Evolutionary conservation across 2,888 invertebrate genomes (phyloP).

Genomic region (Chrysolina americana): DNA sequence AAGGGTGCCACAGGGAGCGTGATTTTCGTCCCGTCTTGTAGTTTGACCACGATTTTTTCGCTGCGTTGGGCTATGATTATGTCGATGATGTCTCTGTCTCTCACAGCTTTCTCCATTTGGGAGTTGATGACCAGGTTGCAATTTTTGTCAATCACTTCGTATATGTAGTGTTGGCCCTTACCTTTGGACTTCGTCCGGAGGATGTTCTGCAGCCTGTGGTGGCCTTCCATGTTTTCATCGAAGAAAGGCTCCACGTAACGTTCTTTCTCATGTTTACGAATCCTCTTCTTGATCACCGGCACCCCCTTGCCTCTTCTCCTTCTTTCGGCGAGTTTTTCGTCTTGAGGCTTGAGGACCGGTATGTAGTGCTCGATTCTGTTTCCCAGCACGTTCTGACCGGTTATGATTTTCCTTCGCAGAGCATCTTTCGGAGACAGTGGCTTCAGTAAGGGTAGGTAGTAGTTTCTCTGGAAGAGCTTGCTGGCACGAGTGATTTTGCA

Average conservation of each 20-base stretch:
- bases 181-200: slow-evolving; percentile 73
- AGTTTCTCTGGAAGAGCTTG: slow-evolving; percentile 84
- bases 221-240: slow-evolving; percentile 65
- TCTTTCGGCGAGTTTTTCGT: slow-evolving; percentile 62
- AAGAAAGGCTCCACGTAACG: slow-evolving; percentile 65
- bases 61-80: slow-evolving; percentile 83
- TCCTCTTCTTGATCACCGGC: slow-evolving; percentile 65
- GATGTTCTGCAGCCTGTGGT: slow-evolving; percentile 63
- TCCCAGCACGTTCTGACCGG: slow-evolving; percentile 79
- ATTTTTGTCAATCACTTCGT: slow-evolving; percentile 80
- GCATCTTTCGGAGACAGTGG: slow-evolving; percentile 87
- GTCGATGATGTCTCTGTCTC: slow-evolving; percentile 82
- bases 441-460: slow-evolving; percentile 85
- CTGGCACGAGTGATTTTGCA: slow-evolving; percentile 87
- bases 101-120: slow-evolving; percentile 81
- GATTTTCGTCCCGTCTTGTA: slow-evolving; percentile 79
- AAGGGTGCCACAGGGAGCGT: slow-evolving; percentile 74
- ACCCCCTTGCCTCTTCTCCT: slow-evolving; percentile 63
- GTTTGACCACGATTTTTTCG: slow-evolving; percentile 80
- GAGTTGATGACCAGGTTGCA: slow-evolving; percentile 82
- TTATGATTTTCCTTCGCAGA: slow-evolving; percentile 83
- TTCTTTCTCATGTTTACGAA: slow-evolving; percentile 59
- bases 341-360: slow-evolving; percentile 76
- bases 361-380: slow-evolving; percentile 79
- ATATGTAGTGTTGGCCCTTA: slow-evolving; percentile 76